Base-by-base conservation (phyloP, 2,797 vertebrate genomes). In the Bovichtus variegatus region DNA sequence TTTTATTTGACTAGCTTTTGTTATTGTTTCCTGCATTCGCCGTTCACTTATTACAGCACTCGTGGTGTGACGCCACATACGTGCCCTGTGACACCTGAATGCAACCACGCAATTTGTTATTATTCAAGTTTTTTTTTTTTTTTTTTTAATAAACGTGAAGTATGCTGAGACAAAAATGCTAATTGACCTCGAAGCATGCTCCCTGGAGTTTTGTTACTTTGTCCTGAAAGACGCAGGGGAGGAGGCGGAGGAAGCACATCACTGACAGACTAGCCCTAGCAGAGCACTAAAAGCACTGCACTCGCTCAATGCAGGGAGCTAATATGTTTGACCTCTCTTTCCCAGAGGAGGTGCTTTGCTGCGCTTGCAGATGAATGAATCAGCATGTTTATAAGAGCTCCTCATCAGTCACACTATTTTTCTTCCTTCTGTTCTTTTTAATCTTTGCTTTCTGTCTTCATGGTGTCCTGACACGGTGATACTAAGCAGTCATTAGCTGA, bases 251-350 rank as follows among this genome's bases (percentile, higher is more conserved):
- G 82, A 76, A 82, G 74, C 23, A 47, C 74, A 34, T 81, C 66
- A 38, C 80, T 84, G 83, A 81, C 85, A 81, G 81, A 49, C 55
- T 47, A 34, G 53, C 67, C 36, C 63, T 55, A 66, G 74, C 70
- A 55, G 58, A 69, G 81, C 76, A 89, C 77, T 81, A 60, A 83
- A 83, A 87, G 74, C 65, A 54, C 65, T 77, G 80, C 75, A n/a
- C 67, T 83, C 23, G 38, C 80, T 91, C 84, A 82, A 65, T 75
- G 80, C 77, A 58, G 63, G 71, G 73, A 89, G 92, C 81, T 93
- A 91, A 94, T 91, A 87, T 58, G 86, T 92, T 91, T 93, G 92
- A 93, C 92, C 90, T 76, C 58, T 67, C 46, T 61, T 63, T 89
- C 92, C 90, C 86, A 85, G 76, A 88, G 91, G 92, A 92, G 84